Conservation (phyloP, 1,140 invertebrate species). For the Cotesia glomerata region DNA sequence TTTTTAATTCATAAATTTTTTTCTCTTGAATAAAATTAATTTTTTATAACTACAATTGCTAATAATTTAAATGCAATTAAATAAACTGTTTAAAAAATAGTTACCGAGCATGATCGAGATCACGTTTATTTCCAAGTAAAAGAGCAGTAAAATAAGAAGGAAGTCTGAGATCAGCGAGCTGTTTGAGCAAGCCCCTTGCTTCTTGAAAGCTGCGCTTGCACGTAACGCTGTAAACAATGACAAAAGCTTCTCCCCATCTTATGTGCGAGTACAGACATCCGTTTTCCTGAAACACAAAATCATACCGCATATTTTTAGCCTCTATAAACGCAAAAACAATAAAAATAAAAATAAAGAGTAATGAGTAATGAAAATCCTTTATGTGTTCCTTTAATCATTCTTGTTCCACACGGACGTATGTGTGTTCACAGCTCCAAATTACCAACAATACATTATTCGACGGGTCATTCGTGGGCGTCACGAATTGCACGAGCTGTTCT, state of each 20-base stretch:
- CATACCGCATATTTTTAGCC: not conserved
- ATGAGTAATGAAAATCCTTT: not conserved
- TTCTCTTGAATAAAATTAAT: too few species aligned
- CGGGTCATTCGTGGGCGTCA: conserved; percentile 24
- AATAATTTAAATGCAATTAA: too few species aligned
- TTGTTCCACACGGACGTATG: too few species aligned
- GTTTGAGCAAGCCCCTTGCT: conserved; percentile 75
- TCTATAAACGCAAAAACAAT: not conserved
- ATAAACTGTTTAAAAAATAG: conserved; percentile 30
- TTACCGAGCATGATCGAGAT: conserved; percentile 81
- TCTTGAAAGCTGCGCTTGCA: conserved; percentile 77
- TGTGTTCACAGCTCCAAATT: too few species aligned
- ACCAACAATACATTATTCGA: not conserved
- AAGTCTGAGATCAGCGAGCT: conserved; percentile 71
- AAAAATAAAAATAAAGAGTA: not conserved
- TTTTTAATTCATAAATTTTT: too few species aligned
- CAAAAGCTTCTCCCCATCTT: conserved; percentile 83
- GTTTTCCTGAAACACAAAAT: conserved; percentile 64
- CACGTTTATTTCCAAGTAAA: conserved; percentile 81
- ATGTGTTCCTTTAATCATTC: not conserved
- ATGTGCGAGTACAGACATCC: conserved; percentile 79
- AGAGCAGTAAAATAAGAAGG: conserved; percentile 76
- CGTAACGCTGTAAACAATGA: conserved; percentile 84
- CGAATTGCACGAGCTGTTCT: conserved; percentile 15
- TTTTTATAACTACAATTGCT: too few species aligned